A percentile compares a stretch with the other conserved stretches of the same genome.
Conservation (phyloP, 2,888 invertebrate genomes). For the Amphipoea oculea region DNA sequence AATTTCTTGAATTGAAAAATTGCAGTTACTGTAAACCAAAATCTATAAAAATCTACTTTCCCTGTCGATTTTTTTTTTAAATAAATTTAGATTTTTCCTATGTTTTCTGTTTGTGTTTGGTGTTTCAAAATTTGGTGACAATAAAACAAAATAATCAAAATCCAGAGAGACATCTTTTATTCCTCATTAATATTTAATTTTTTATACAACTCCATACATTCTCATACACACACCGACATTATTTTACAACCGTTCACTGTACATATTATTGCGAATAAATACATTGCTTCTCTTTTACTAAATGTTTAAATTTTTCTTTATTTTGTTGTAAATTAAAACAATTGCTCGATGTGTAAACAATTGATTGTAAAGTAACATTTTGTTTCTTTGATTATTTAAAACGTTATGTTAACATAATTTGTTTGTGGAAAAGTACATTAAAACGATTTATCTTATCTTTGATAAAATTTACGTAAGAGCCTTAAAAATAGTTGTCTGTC, state of each 20-base stretch:
- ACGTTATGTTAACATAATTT: not conserved
- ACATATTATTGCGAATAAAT: constrained; percentile 88
- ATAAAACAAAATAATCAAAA: constrained; percentile 77
- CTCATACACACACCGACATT: constrained; percentile 82
- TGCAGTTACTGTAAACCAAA: not conserved
- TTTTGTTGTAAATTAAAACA: constrained; percentile 67
- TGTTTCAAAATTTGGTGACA: constrained; percentile 22
- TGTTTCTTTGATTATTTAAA: constrained; percentile 18
- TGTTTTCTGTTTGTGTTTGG: not conserved
- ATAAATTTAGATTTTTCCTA: not conserved
- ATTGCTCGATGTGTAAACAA: constrained; percentile 54
- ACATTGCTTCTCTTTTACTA: constrained; percentile 81
- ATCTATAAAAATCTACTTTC: not conserved
- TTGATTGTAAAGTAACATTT: constrained; percentile 51
- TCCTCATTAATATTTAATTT: constrained; percentile 80
- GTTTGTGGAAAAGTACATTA: not conserved
- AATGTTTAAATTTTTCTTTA: constrained; percentile 45
- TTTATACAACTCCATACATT: constrained; percentile 81
- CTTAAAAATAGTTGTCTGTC: not conserved
- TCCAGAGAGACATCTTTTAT: constrained; percentile 88
- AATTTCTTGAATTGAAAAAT: not conserved
- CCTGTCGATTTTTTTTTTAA: not conserved
- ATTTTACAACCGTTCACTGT: constrained; percentile 80
- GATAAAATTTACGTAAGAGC: not conserved
- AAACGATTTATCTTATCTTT: not conserved